Percentiles rank a stretch among this genome's conserved stretches.
phyloP scores from a whole-genome alignment of 2,113 vertebrate genomes.

The Lichenostomus cassidix region DNA sequence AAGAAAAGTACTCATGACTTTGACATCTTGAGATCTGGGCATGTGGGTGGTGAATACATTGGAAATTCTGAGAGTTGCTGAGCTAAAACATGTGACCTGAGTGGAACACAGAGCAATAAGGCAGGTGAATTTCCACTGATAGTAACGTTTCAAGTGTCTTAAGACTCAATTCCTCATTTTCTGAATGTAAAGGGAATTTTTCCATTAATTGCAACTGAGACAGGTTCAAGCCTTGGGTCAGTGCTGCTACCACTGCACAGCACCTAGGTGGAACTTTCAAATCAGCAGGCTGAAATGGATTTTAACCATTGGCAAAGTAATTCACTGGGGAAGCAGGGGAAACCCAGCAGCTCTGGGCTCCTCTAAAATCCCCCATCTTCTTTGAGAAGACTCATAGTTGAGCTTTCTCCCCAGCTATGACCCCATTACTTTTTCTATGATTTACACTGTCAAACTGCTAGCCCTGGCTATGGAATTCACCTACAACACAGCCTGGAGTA shows the following conservation, averaged over 20 bases:
- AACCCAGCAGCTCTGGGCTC: background rate
- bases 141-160: background rate
- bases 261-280: background rate
- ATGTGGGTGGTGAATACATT: constrained; percentile 1
- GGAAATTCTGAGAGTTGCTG: background rate
- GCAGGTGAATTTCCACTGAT: background rate
- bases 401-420: background rate
- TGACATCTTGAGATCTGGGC: background rate
- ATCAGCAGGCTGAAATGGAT: background rate
- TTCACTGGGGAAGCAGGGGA: background rate
- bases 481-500: background rate
- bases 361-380: background rate
- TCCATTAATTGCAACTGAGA: background rate
- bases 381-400: background rate
- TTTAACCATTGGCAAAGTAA: background rate
- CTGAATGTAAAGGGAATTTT: background rate
- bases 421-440: background rate
- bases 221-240: background rate
- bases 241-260: background rate
- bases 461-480: background rate
- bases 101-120: background rate
- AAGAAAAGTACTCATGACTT: background rate
- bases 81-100: constrained; percentile 34
- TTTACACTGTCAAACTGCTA: background rate
- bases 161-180: background rate